These are phyloP conservation scores for Nematostella vectensis DNA, from an alignment of 92 coral and sea anemone species.

Conservation along the genomic window DNA sequence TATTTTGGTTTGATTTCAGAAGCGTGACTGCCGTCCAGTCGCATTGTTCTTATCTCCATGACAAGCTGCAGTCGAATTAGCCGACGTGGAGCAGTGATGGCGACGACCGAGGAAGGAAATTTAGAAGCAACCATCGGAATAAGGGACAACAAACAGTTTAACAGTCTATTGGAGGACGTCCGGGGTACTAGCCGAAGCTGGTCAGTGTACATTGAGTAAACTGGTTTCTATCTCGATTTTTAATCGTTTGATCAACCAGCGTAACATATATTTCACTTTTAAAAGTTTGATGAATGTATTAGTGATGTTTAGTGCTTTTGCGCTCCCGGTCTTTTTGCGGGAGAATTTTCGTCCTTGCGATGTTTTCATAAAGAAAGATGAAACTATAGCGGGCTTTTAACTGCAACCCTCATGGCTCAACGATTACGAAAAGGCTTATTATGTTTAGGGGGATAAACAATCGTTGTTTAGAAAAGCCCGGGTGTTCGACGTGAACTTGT, in stretches of 20 bases:
- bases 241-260: too few relatives aligned
- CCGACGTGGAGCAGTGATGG: background rate
- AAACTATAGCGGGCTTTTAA: background rate
- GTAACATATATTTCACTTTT: too few relatives aligned
- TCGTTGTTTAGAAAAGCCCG: background rate
- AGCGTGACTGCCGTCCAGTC: conserved; percentile 1
- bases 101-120: background rate
- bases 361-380: background rate
- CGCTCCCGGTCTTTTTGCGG: too few relatives aligned
- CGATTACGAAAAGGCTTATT: background rate
- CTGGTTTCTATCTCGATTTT: too few relatives aligned
- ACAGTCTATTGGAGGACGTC: conserved; percentile 2
- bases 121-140: conserved; percentile 4
- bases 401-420: background rate
- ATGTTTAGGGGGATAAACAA: background rate
- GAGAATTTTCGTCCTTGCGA: too few relatives aligned
- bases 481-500: background rate
- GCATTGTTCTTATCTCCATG: background rate
- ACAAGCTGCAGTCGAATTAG: background rate
- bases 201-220: background rate
- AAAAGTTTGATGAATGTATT: too few relatives aligned
- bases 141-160: conserved; percentile 3
- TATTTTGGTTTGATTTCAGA: background rate
- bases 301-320: too few relatives aligned
- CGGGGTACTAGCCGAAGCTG: conserved; percentile 7